Percentiles rank a stretch among this genome's conserved stretches.
phyloP scores from a whole-genome alignment of 2,888 invertebrate genomes.

The Tigriopus californicus region DNA sequence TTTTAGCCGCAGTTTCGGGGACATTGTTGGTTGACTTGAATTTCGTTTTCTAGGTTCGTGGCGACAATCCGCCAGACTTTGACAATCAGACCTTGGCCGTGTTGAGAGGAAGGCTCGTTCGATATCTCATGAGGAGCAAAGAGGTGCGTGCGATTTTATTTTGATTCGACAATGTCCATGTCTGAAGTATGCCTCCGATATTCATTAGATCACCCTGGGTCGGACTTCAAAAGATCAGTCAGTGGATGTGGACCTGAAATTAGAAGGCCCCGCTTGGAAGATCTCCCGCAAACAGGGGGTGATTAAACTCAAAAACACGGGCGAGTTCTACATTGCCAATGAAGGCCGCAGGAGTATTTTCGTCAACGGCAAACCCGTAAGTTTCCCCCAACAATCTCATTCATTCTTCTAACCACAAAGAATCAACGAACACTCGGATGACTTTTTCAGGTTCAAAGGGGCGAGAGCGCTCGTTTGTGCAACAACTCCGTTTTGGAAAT shows the following conservation, averaged over 20 bases:
- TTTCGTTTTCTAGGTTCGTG: slow-evolving; percentile 12
- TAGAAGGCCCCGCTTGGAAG: slow-evolving; percentile 88
- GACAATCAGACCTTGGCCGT: slow-evolving; percentile 86
- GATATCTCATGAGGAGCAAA: slow-evolving; percentile 80
- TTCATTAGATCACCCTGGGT: slow-evolving; percentile 58
- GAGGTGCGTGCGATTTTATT: slow-evolving; percentile 37
- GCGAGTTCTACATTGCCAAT: slow-evolving; percentile 84
- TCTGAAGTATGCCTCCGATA: not conserved
- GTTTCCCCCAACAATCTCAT: not conserved
- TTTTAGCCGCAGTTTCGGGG: too few species aligned
- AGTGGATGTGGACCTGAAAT: slow-evolving; percentile 77
- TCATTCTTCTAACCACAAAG: too few species aligned
- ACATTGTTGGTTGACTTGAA: too few species aligned
- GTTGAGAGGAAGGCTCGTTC: slow-evolving; percentile 67
- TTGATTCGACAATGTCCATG: not conserved
- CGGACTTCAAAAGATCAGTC: slow-evolving; percentile 65
- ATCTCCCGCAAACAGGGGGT: slow-evolving; percentile 81
- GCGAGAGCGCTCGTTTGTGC: slow-evolving; percentile 40
- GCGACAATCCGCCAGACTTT: slow-evolving; percentile 50
- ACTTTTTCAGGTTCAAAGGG: not conserved
- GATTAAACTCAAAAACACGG: slow-evolving; percentile 68
- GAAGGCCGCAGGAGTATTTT: slow-evolving; percentile 87
- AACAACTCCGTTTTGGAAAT: slow-evolving; percentile 93
- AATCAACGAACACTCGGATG: too few species aligned
- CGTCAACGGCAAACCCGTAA: slow-evolving; percentile 7